Base-by-base conservation (phyloP, 2,888 invertebrate genomes). In the Sminthurinus aureus region DNA sequence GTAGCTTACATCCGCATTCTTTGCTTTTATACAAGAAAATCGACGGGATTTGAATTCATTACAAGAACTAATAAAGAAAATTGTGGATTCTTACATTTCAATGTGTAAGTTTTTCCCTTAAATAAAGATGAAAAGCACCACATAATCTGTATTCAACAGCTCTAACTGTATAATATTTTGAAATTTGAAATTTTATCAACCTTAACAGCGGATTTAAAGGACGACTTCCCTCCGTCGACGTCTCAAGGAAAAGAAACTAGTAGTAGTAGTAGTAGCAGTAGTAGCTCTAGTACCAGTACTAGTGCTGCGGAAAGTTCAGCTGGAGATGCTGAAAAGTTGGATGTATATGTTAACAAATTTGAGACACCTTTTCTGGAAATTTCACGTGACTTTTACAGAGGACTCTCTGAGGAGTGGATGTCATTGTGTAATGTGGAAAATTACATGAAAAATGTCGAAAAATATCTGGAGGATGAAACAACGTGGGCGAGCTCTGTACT, bases 401-500 rank as follows among this genome's bases (percentile, higher is more conserved):
- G 24, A 15, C 15, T 79, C n/a, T 20, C 51, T n/a, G 24, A 50
- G 9, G n/a, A 13, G 6, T 79, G 79, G 79, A 51, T 66, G 2
- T 13, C 38, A 0, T 8, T 0, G n/a, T 66, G 20, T 12, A 18
- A 22, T 50, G 79, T 79, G 20, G 20, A 18, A 6, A 20, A 4
- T 0, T 79, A 69, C 50, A 18, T 79, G 67, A 22, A 69, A 20
- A 26, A 79, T 20, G 58, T 79, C 13, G 69, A 79, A 18, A 9
- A 71, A 15, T 79, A 51, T 26, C 22, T 79, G 51, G 22, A 69
- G 2, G 20, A 69, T 8, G 79, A 79, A 22, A 79, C 24, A 15
- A 12, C n/a, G 8, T 51, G 66, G 66, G 66, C 67, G 18, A 22
- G 2, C 2, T 24, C 69, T 6, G 12, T 69, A 9, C 67, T 79